phyloP scores from a whole-genome alignment of 2,113 vertebrate species.

The Rhizomys pruinosus region DNA sequence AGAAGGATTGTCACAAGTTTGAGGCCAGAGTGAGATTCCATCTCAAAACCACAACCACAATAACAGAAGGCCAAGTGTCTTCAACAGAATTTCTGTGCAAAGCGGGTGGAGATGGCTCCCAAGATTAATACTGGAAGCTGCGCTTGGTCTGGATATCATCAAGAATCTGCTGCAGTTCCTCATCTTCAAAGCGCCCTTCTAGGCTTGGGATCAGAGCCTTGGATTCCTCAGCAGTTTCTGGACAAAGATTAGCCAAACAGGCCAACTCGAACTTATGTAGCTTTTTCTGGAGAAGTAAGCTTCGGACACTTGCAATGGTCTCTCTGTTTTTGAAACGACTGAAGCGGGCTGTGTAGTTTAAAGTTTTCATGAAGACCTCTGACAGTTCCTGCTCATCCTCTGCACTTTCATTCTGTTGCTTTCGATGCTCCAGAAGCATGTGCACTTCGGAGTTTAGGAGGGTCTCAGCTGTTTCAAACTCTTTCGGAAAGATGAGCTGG shows the following conservation, averaged over 20 bases:
- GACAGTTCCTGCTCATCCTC: conserved; percentile 99
- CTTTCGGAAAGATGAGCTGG: too few species aligned
- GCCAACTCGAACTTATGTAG: accelerated
- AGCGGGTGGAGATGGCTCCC: neutral
- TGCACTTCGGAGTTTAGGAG: conserved; percentile 98
- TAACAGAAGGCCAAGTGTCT: neutral
- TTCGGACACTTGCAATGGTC: conserved; percentile 98
- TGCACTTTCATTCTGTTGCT: conserved; percentile 98
- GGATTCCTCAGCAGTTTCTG: too few species aligned
- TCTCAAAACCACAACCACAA: neutral
- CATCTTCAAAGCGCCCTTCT: conserved; percentile 97
- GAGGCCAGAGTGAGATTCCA: too few species aligned
- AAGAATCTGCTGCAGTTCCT: conserved; percentile 97
- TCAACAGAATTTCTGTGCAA: neutral
- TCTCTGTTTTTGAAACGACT: conserved; percentile 99
- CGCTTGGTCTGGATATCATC: conserved; percentile 99
- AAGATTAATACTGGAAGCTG: conserved; percentile 94
- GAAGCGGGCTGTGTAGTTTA: conserved; percentile 95
- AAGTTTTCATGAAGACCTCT: conserved; percentile 97
- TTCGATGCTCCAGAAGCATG: conserved; percentile 97
- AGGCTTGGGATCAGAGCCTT: conserved; percentile 87
- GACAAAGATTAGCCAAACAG: too few species aligned
- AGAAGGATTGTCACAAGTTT: too few species aligned
- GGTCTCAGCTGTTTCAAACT: conserved; percentile 96
- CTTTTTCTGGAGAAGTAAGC: conserved; percentile 59